A percentile compares a stretch with the other conserved stretches of the same genome.
phyloP scores from a whole-genome alignment of 1,140 invertebrate genomes.

The Pomphorhynchus laevis region DNA sequence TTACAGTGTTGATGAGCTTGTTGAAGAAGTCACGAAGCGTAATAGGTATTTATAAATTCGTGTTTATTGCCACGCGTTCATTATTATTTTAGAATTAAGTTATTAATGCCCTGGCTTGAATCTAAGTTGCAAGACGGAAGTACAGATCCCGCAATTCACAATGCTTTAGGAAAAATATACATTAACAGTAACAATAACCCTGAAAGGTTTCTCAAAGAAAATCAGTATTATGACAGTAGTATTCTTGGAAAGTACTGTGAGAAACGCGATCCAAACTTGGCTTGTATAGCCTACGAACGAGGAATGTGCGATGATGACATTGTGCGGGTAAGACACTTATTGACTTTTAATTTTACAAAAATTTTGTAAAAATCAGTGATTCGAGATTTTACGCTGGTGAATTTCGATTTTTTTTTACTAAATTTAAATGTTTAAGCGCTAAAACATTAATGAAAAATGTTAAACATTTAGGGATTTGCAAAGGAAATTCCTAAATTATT shows the following conservation, averaged over 20 bases:
- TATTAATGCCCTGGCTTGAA: constrained; percentile 77
- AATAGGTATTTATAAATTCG: constrained; percentile 28
- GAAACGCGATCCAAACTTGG: constrained; percentile 86
- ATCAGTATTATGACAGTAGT: constrained; percentile 62
- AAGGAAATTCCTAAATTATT: too few relatives aligned
- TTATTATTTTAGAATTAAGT: constrained; percentile 31
- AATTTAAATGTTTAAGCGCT: neutral
- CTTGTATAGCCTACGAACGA: constrained; percentile 88
- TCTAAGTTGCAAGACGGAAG: constrained; percentile 75
- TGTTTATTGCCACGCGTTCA: neutral
- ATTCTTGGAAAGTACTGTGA: constrained; percentile 93
- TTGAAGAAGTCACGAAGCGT: constrained; percentile 83
- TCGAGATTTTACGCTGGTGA: neutral
- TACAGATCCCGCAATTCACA: constrained; percentile 80
- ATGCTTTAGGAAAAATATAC: constrained; percentile 94
- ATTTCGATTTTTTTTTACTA: too few relatives aligned
- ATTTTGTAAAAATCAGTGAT: neutral
- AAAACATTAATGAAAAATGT: neutral
- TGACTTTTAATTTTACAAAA: neutral
- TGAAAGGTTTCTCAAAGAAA: constrained; percentile 68
- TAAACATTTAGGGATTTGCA: too few relatives aligned
- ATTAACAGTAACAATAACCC: constrained; percentile 99
- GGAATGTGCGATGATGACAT: constrained; percentile 83
- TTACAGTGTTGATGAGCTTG: constrained; percentile 90
- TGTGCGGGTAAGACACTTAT: constrained; percentile 26